Evolutionary conservation across 2,113 vertebrate species (phyloP).

Genomic region (Pseudopodoces humilis): DNA sequence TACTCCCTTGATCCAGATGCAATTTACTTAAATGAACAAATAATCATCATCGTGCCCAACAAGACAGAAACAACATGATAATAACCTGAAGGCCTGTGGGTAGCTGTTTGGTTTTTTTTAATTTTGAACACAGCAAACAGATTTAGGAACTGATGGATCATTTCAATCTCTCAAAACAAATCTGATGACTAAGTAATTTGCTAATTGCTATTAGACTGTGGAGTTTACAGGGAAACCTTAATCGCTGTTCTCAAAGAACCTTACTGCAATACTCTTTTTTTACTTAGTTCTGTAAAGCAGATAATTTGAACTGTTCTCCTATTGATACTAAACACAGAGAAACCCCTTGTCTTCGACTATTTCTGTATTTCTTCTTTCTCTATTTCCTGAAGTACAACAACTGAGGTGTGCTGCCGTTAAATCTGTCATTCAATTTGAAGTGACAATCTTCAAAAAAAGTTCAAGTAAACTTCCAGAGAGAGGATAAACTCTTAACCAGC

Average conservation of each 20-base stretch:
- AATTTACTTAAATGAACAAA: slow-evolving; percentile 27
- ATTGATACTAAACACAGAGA: not conserved
- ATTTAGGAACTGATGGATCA: not conserved
- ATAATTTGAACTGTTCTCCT: not conserved
- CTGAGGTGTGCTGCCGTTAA: not conserved
- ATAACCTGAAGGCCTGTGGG: not conserved
- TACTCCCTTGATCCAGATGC: not conserved
- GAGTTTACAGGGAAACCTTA: not conserved
- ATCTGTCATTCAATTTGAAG: not conserved
- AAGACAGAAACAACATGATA: not conserved
- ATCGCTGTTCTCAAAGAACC: not conserved
- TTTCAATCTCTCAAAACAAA: not conserved
- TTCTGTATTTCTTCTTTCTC: not conserved
- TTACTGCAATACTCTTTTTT: not conserved
- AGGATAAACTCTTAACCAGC: not conserved
- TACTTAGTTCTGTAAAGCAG: not conserved
- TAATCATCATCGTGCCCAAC: not conserved
- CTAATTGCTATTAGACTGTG: not conserved
- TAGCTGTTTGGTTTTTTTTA: not conserved
- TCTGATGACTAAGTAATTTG: slow-evolving; percentile 1
- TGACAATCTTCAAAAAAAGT: not conserved
- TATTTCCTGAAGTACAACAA: not conserved
- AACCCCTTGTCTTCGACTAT: not conserved
- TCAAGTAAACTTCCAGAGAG: not conserved
- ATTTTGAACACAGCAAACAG: not conserved